Percentiles rank a stretch among this genome's conserved stretches.
These are phyloP conservation scores for Tipula confusa DNA, from an alignment of 2,888 invertebrate genomes.

Conservation along the genomic window DNA sequence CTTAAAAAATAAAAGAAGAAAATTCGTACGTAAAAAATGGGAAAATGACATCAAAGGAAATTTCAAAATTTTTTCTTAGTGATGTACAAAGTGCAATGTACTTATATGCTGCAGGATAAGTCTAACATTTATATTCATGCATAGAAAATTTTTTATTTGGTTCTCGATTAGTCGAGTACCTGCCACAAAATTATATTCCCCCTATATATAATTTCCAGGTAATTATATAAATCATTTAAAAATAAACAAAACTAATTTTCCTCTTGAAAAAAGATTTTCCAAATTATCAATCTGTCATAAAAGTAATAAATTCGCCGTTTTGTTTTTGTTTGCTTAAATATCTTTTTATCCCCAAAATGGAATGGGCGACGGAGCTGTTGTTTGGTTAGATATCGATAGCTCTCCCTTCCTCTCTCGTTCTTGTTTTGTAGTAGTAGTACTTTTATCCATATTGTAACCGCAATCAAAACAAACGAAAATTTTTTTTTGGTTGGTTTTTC, in stretches of 20 bases:
- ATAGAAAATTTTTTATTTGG: neutral
- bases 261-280: slow-evolving; percentile 20
- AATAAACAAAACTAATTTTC: slow-evolving; percentile 9
- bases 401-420: neutral
- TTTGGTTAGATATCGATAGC: neutral
- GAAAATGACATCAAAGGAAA: neutral
- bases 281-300: slow-evolving; percentile 25
- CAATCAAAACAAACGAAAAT: neutral
- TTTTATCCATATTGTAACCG: neutral
- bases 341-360: neutral
- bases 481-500: neutral
- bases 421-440: neutral
- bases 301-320: neutral
- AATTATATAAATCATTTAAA: slow-evolving; percentile 20
- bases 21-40: neutral
- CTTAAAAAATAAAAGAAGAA: neutral
- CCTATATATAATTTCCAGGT: slow-evolving; percentile 6
- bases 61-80: neutral
- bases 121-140: neutral
- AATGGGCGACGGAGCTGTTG: neutral
- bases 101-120: neutral
- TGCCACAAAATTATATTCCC: neutral
- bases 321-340: neutral
- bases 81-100: neutral
- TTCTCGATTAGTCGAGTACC: neutral